phyloP scores from a whole-genome alignment of 2,797 vertebrate genomes.

The Molossus molossus region DNA sequence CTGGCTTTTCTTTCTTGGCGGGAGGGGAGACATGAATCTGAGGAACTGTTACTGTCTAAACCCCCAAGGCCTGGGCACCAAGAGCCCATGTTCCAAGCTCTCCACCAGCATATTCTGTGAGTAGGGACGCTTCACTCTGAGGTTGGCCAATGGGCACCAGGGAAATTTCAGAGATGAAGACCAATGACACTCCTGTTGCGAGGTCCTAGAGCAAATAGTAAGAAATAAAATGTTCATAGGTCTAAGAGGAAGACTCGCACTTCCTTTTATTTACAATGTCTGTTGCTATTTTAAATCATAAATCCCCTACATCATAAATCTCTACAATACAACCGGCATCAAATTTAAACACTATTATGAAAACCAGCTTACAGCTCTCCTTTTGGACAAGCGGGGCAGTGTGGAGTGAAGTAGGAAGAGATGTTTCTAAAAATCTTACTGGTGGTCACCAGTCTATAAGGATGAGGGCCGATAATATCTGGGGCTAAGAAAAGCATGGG shows the following conservation, averaged over 20 bases:
- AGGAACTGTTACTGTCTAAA: too few relatives aligned
- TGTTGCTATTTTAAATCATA: too few relatives aligned
- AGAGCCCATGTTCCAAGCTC: neutral
- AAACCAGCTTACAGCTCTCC: too few relatives aligned
- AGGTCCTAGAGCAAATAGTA: neutral
- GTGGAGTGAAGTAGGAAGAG: neutral
- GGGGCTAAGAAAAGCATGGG: neutral
- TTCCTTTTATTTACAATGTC: neutral
- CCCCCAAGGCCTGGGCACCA: neutral
- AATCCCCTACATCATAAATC: neutral
- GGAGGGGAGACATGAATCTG: too few relatives aligned
- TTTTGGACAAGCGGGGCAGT: neutral
- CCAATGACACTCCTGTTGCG: rapidly evolving
- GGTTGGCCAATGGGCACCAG: neutral
- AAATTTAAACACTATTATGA: rapidly evolving
- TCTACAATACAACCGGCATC: neutral
- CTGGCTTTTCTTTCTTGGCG: neutral
- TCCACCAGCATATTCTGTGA: rapidly evolving
- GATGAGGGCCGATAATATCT: rapidly evolving
- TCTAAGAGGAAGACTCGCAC: neutral
- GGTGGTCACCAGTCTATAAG: neutral
- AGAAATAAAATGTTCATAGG: too few relatives aligned
- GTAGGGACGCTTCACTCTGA: rapidly evolving
- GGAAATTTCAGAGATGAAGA: neutral
- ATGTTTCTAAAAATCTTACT: neutral